A percentile compares a stretch with the other conserved stretches of the same genome.
phyloP scores from a whole-genome alignment of 1,140 invertebrate species.

The Colletes latitarsis region DNA sequence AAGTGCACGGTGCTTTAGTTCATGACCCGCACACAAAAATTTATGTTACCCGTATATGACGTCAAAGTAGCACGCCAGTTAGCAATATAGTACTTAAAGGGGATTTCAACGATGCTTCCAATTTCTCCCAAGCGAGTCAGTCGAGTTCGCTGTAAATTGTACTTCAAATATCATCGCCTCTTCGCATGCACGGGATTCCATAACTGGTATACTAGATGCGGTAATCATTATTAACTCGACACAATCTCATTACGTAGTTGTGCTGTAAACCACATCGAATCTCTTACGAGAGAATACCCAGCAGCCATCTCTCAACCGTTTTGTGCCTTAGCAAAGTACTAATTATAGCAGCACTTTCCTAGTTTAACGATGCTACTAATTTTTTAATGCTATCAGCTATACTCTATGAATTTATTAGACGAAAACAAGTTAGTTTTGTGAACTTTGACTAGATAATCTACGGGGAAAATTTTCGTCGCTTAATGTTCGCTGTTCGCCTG shows the following conservation, averaged over 20 bases:
- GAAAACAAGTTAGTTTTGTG: not conserved
- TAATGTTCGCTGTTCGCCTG: not conserved
- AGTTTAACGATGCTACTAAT: not conserved
- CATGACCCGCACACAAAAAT: not conserved
- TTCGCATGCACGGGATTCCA: slow-evolving; percentile 1
- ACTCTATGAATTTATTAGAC: not conserved
- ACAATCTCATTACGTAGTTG: slow-evolving; percentile 49
- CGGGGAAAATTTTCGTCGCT: not conserved
- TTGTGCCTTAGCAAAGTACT: slow-evolving; percentile 26
- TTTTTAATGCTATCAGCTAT: not conserved
- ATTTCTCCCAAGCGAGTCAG: not conserved
- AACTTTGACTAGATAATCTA: not conserved
- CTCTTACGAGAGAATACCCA: slow-evolving; percentile 30
- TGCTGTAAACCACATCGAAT: slow-evolving; percentile 35
- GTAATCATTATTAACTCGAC: slow-evolving; percentile 54
- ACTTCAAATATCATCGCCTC: slow-evolving; percentile 15
- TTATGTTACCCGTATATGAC: not conserved
- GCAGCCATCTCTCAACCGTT: slow-evolving; percentile 3
- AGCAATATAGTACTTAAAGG: not conserved
- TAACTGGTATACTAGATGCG: not conserved
- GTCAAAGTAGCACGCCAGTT: not conserved
- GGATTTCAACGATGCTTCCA: not conserved
- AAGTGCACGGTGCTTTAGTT: not conserved
- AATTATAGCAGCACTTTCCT: slow-evolving; percentile 47
- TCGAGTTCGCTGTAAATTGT: slow-evolving; percentile 13